Evolutionary conservation across 2,888 invertebrate genomes (phyloP), one percentile per base, ranked within the genome.

Genomic region (Eilema sororculum): DNA sequence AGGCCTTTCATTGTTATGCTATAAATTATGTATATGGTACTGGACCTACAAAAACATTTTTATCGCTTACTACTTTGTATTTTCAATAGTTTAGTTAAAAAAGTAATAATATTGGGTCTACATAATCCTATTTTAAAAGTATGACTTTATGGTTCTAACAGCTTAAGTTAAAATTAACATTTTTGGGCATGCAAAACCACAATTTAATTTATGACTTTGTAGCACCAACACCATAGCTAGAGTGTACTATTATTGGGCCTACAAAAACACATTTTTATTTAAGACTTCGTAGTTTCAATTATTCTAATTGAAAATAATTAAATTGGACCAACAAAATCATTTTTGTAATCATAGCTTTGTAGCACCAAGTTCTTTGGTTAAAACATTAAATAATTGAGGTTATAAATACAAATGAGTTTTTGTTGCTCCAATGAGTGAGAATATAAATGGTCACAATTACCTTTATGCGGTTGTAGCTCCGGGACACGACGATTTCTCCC

Each of bases 201-300:
- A 65, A 65, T 69, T 72, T 67, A 57, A 58, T 60, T 67, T 28
- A 20, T 60, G 62, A 65, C 68, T 70, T 74, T 74, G 68, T 74
- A 67, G 69, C 67, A 69, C 58, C 71, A 71, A 74, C 24, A 57
- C 57, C 24, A 57, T 57, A 24, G 3, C 6, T 57, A 1, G 24
- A 46, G 20, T 20, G 1, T 46, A 20, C 20, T 46, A 46, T 67
- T 71, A 46, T 60, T 71, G 67, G 60, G 61, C 56, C 67, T 61
- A 68, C 46, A 71, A 71, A 71, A 59, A 56, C 65, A 68, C 68
- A 65, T 66, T 69, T 72, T 67, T 33, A 58, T 60, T 67, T 59
- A 25, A 46, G 65, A 68, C 68, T 70, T 74, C 71, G 68, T 74
- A 69, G 69, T 69, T 69, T 57, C 69, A 71, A 74, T 69, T 68